Conservation (phyloP, 2,888 invertebrate genomes). For the Cantharis rufa region DNA sequence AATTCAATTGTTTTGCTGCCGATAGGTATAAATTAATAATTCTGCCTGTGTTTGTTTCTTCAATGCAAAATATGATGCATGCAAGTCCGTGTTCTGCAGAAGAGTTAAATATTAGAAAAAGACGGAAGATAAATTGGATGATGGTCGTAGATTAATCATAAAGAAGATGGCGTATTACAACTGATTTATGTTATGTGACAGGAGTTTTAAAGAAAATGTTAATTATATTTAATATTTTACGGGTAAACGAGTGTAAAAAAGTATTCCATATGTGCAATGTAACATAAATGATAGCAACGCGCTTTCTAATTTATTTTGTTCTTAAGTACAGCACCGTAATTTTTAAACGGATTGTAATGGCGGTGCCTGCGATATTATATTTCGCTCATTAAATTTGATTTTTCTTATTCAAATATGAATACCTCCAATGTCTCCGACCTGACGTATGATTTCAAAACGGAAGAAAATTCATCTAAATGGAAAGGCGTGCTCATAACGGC, state of each 20-base stretch:
- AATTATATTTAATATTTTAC: slow-evolving; percentile 31
- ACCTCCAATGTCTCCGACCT: slow-evolving; percentile 58
- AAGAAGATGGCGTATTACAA: slow-evolving; percentile 45
- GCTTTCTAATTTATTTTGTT: slow-evolving; percentile 38
- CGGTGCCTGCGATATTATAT: slow-evolving; percentile 40
- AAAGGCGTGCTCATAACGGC: slow-evolving; percentile 86
- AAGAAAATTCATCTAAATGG: slow-evolving; percentile 91
- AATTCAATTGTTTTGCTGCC: no score
- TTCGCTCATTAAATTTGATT: slow-evolving; percentile 31
- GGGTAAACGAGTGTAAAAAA: slow-evolving; percentile 24
- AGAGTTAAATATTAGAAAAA: background rate
- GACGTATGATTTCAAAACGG: slow-evolving; percentile 83
- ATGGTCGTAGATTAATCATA: slow-evolving; percentile 28
- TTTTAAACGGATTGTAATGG: slow-evolving; percentile 38
- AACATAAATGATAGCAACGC: slow-evolving; percentile 41
- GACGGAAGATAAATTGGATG: slow-evolving; percentile 12
- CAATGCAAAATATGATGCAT: background rate
- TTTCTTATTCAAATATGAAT: slow-evolving; percentile 49
- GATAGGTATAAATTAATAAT: no score
- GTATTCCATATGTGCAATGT: slow-evolving; percentile 43
- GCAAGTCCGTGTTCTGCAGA: background rate
- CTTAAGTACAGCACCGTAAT: slow-evolving; percentile 30
- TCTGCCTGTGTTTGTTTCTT: no score
- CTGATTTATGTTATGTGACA: slow-evolving; percentile 44
- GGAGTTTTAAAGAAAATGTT: slow-evolving; percentile 38